Evolutionary conservation across 2,113 vertebrate species (phyloP).

Genomic region (Tragelaphus buxtoni): DNA sequence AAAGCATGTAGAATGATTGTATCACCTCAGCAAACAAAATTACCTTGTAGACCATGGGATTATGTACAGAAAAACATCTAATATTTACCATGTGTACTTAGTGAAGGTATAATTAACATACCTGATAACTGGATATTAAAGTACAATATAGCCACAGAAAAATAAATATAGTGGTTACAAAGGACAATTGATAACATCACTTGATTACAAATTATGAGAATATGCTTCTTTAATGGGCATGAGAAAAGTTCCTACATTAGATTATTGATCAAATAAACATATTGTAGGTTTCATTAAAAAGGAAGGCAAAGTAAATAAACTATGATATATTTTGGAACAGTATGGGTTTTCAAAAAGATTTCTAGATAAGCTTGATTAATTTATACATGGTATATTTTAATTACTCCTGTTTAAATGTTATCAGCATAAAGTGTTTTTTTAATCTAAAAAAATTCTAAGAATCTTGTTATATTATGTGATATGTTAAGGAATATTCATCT

Average conservation of each 20-base stretch:
- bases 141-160: constrained; percentile 32
- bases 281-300: neutral
- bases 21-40: constrained; percentile 55
- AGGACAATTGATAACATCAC: neutral
- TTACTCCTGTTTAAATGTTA: neutral
- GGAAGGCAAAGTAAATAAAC: neutral
- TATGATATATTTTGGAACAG: neutral
- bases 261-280: neutral
- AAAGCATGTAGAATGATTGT: constrained; percentile 35
- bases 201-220: neutral
- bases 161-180: constrained; percentile 39
- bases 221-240: neutral
- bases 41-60: neutral
- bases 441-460: neutral
- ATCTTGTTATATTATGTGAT: neutral
- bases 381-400: neutral
- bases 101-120: constrained; percentile 36
- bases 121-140: constrained; percentile 57
- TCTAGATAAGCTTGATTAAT: neutral
- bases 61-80: constrained; percentile 48
- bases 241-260: neutral
- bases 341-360: neutral
- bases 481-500: neutral
- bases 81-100: constrained; percentile 46
- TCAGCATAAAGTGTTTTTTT: neutral